Conservation (phyloP, 1,140 invertebrate species). For the Zaprionus tsacasi region DNA sequence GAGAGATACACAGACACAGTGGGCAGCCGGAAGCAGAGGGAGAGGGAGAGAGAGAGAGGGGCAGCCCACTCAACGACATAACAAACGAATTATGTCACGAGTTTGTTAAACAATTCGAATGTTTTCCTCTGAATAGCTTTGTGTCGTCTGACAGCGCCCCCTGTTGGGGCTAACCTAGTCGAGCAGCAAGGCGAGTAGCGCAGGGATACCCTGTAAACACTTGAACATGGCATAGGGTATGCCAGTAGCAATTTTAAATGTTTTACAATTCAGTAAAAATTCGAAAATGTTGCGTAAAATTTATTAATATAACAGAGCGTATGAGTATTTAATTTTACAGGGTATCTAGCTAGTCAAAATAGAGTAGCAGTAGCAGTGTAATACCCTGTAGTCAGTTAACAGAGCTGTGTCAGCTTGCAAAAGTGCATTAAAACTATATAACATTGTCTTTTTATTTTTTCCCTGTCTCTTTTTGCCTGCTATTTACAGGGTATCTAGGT, state of each 20-base stretch:
- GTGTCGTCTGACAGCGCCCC: background rate
- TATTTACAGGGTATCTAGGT: conserved; percentile 8
- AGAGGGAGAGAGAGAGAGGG: background rate
- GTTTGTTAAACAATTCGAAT: conserved; percentile 61
- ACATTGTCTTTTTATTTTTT: background rate
- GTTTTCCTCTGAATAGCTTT: conserved; percentile 41
- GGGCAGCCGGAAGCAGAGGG: background rate
- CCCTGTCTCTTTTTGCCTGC: background rate
- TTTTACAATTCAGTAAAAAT: too few relatives aligned
- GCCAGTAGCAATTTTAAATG: too few relatives aligned
- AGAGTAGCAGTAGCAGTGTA: background rate
- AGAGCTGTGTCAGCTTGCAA: background rate
- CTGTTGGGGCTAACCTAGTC: conserved; percentile 24
- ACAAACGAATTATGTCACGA: conserved; percentile 65
- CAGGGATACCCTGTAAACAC: too few relatives aligned
- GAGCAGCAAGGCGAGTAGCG: conserved; percentile 16
- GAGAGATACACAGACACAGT: background rate
- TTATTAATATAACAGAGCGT: too few relatives aligned
- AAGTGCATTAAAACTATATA: too few relatives aligned
- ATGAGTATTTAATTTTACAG: too few relatives aligned
- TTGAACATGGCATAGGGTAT: too few relatives aligned
- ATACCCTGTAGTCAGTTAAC: conserved; percentile 10
- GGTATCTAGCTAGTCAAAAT: too few relatives aligned
- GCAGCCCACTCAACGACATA: conserved; percentile 43
- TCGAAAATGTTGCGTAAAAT: too few relatives aligned